Evolutionary conservation across 2,888 invertebrate genomes (phyloP), one percentile per base, ranked within the genome.

Genomic region (Morinoia aosen): DNA sequence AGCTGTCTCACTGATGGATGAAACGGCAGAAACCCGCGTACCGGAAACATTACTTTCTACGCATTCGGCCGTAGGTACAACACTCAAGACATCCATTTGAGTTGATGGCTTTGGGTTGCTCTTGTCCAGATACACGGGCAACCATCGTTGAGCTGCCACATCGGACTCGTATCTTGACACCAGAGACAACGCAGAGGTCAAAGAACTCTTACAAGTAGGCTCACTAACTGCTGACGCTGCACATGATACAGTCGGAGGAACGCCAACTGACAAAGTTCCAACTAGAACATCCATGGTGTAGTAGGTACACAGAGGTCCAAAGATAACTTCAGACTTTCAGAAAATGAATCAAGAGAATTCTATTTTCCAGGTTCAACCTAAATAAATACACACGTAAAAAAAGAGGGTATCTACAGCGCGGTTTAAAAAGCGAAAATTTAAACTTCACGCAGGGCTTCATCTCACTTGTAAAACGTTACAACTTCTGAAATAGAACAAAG

Each of bases 161-260:
- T 93, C 93, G 1, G 93, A 56, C 57, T 93, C 93, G 57, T 93
- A 93, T 33, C 93, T 93, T 25, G 93, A 93, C 25, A 93, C 25
- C 57, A 93, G 93, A 3, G 93, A 93, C 93, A 93, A 57, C 57
- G 93, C 56, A 14, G 93, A 57, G 48, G 40, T 90, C 16, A 10
- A 90, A 40, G 90, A 90, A 76, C 8, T 8, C 76, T 16, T 76
- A 76, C 76, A 76, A 0, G 76, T 76, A 8, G 76, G 76, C 33
- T 76, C 76, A 76, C 76, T 76, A 48, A 48, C 48, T 48, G 48
- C 2, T 48, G 48, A 48, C 8, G 25, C 76, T 76, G 25, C 76
- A 76, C 76, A 76, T 76, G 25, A 16, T 76, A 33, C 2, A 8
- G 76, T 76, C 16, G 76, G 76, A 76, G 76, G 33, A 76, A 76